These are phyloP conservation scores for Epiblema foenella DNA, from an alignment of 2,888 invertebrate genomes.

Conservation along the genomic window DNA sequence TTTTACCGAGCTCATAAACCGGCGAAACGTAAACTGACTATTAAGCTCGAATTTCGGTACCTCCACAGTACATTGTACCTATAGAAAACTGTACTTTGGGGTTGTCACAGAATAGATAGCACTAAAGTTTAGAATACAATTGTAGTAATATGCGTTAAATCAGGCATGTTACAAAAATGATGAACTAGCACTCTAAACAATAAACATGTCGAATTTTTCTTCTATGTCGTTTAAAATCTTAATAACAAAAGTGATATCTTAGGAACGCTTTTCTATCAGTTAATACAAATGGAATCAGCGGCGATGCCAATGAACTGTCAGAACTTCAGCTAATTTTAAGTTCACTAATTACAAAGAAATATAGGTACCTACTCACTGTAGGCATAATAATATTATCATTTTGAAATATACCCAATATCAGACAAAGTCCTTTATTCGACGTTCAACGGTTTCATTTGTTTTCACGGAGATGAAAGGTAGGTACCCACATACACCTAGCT, in stretches of 20 bases:
- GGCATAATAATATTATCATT: not conserved
- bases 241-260: not conserved
- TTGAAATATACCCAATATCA: not conserved
- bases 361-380: not conserved
- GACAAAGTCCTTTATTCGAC: slow-evolving; percentile 9
- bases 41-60: slow-evolving; percentile 78
- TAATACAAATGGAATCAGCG: not conserved
- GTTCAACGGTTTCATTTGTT: slow-evolving; percentile 28
- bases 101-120: not conserved
- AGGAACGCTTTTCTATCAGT: not conserved
- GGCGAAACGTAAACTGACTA: slow-evolving; percentile 77
- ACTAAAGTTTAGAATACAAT: too few relatives aligned
- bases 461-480: slow-evolving; percentile 17
- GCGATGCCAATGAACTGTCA: not conserved
- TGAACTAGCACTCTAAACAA: too few relatives aligned
- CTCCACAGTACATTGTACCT: slow-evolving; percentile 66
- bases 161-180: too few relatives aligned
- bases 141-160: too few relatives aligned
- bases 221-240: not conserved
- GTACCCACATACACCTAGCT: too few relatives aligned
- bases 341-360: not conserved
- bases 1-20: slow-evolving; percentile 77
- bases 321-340: not conserved
- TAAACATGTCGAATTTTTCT: not conserved
- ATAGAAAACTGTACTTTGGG: slow-evolving; percentile 58